Percentiles rank a stretch among this genome's conserved stretches.
These are phyloP conservation scores for Leontocebus nigricollis DNA, from an alignment of 2,797 vertebrate genomes.

Conservation along the genomic window DNA sequence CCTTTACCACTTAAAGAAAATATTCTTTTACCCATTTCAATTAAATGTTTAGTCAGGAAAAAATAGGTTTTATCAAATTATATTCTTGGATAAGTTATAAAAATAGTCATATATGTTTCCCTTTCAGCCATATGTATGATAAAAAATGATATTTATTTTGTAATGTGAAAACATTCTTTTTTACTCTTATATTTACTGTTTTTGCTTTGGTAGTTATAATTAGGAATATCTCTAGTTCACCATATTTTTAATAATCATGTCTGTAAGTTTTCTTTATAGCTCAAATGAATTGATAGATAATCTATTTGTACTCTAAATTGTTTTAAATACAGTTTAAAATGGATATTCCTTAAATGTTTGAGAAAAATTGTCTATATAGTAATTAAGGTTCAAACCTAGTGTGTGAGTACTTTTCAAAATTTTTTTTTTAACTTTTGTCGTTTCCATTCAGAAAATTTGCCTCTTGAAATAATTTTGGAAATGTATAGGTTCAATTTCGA, in stretches of 20 bases:
- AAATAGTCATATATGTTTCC: background rate
- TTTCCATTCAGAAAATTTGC: background rate
- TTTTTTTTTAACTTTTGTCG: background rate
- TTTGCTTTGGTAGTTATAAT: background rate
- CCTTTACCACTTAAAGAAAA: background rate
- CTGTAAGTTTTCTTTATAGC: background rate
- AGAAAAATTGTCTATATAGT: background rate
- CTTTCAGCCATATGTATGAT: background rate
- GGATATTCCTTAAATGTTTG: background rate
- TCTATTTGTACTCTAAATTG: background rate
- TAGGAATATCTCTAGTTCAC: background rate
- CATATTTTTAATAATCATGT: background rate
- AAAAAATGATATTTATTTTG: background rate
- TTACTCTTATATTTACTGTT: background rate
- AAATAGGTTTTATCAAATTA: background rate
- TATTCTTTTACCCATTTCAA: background rate
- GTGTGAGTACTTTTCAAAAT: background rate
- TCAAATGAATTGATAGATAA: background rate
- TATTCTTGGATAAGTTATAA: background rate
- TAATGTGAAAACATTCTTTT: background rate
- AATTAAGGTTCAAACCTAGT: background rate
- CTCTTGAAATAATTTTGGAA: conserved; percentile 14
- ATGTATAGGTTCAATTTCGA: background rate
- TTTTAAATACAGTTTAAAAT: background rate
- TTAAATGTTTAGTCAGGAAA: background rate